Evolutionary conservation across 2,888 invertebrate genomes (phyloP).

Genomic region (Drosophila vallismaia): DNA sequence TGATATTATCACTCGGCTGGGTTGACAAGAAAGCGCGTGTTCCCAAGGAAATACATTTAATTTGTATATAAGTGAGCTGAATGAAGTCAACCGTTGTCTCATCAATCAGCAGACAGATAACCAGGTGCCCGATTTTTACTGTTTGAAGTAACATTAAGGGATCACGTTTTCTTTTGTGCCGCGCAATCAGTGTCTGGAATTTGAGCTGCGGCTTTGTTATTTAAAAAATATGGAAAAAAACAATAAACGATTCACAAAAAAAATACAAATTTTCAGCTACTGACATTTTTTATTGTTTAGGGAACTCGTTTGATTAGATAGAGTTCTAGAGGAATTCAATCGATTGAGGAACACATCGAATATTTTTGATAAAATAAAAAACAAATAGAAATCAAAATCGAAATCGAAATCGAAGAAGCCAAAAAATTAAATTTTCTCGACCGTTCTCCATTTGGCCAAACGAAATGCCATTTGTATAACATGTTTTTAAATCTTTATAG

Average conservation of each 20-base stretch:
- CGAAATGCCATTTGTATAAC: too few relatives aligned
- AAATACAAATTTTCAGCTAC: background rate
- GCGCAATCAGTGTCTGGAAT: conserved; percentile 34
- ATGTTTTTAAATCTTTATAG: too few relatives aligned
- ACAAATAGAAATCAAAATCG: background rate
- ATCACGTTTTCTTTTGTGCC: conserved; percentile 42
- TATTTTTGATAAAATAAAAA: background rate
- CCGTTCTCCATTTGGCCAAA: too few relatives aligned
- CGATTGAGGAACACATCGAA: background rate
- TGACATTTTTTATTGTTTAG: conserved; percentile 10
- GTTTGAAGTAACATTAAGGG: conserved; percentile 37
- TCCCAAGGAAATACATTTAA: conserved; percentile 15
- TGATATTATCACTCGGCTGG: background rate
- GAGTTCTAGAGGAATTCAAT: background rate
- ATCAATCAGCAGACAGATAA: conserved; percentile 37
- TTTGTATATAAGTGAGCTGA: conserved; percentile 31
- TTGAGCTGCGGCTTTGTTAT: conserved; percentile 26
- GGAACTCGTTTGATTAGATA: conserved; percentile 24
- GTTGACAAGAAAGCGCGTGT: conserved; percentile 35
- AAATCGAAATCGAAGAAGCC: background rate
- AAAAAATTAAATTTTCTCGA: too few relatives aligned
- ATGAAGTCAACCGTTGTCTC: conserved; percentile 27
- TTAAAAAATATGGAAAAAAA: background rate
- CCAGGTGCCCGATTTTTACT: conserved; percentile 7
- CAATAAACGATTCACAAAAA: background rate